phyloP scores from a whole-genome alignment of 2,797 vertebrate species.

The Apodemus agrarius region DNA sequence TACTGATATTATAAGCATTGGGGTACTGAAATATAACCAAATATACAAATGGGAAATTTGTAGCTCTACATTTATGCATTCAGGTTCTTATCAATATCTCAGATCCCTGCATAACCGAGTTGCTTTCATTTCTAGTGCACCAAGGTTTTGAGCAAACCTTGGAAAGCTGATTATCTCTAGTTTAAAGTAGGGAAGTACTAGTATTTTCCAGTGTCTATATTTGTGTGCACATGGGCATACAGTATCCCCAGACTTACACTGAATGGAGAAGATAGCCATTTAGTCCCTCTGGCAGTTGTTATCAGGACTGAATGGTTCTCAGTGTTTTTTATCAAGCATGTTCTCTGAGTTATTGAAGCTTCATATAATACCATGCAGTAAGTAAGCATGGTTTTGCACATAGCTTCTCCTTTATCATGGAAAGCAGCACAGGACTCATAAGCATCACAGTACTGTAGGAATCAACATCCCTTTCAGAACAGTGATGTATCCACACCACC shows the following conservation, averaged over 20 bases:
- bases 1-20: slow-evolving; percentile 30
- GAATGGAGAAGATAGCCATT: slow-evolving; percentile 72
- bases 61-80: slow-evolving; percentile 12
- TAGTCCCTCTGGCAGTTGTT: slow-evolving; percentile 58
- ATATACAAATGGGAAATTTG: slow-evolving; percentile 4
- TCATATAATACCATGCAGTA: slow-evolving; percentile 39
- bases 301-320: slow-evolving; percentile 64
- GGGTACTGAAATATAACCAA: slow-evolving; percentile 7
- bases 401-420: slow-evolving; percentile 13
- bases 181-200: neutral
- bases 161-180: slow-evolving; percentile 54
- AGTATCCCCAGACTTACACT: slow-evolving; percentile 43
- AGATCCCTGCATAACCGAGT: neutral
- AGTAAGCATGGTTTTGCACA: slow-evolving; percentile 61
- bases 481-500: neutral
- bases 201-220: slow-evolving; percentile 12
- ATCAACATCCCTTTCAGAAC: slow-evolving; percentile 28
- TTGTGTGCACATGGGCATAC: neutral
- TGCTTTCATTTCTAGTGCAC: slow-evolving; percentile 54
- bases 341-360: slow-evolving; percentile 62
- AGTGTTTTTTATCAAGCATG: slow-evolving; percentile 64
- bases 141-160: slow-evolving; percentile 44
- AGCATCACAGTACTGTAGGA: neutral
- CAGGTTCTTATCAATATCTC: slow-evolving; percentile 37
- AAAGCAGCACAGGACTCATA: slow-evolving; percentile 37